phyloP scores from a whole-genome alignment of 2,888 invertebrate genomes.

The Tachina fera region DNA sequence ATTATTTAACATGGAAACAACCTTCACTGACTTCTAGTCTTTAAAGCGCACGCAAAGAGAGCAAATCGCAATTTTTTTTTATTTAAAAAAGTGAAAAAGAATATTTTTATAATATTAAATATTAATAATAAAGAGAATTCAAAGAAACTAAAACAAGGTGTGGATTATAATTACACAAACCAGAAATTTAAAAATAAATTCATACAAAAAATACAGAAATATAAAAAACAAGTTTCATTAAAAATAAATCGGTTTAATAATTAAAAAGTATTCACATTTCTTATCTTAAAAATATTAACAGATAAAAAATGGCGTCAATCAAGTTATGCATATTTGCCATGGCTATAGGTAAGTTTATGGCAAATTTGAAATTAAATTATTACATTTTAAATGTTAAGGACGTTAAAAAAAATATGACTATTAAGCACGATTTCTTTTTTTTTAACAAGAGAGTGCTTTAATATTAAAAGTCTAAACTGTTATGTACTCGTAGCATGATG shows the following conservation, averaged over 20 bases:
- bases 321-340: conserved; percentile 79
- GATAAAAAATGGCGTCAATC: conserved; percentile 76
- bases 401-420: background rate
- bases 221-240: conserved; percentile 23
- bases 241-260: background rate
- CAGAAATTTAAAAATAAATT: conserved; percentile 32
- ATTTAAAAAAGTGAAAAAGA: conserved; percentile 44
- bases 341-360: conserved; percentile 77
- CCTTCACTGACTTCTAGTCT: conserved; percentile 75
- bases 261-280: conserved; percentile 14
- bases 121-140: background rate
- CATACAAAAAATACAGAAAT: background rate
- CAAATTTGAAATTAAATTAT: background rate
- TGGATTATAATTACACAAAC: conserved; percentile 22
- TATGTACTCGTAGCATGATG: no score
- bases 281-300: conserved; percentile 29
- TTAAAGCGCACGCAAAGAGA: conserved; percentile 74
- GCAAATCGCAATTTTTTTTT: conserved; percentile 54
- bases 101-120: conserved; percentile 24
- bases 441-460: background rate
- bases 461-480: no score
- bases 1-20: conserved; percentile 75
- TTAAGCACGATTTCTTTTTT: background rate
- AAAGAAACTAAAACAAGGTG: conserved; percentile 44
- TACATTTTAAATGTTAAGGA: conserved; percentile 27